These are phyloP conservation scores for Leptonema lineaticorne DNA, from an alignment of 1,140 invertebrate species.

Conservation along the genomic window DNA sequence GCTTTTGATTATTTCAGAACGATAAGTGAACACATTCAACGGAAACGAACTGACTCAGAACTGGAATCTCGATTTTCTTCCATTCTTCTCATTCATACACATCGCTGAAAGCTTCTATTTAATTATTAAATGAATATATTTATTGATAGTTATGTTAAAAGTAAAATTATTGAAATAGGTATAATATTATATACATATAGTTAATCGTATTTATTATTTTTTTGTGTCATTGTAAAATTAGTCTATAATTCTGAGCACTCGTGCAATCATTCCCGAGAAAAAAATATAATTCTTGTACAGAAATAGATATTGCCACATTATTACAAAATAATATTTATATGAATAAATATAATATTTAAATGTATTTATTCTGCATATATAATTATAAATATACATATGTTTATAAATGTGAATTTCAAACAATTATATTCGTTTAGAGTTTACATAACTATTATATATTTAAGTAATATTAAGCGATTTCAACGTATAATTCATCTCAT, in stretches of 20 bases:
- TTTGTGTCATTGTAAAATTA: constrained; percentile 10
- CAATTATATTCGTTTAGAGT: background rate
- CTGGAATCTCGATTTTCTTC: background rate
- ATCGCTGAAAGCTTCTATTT: background rate
- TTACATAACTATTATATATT: background rate
- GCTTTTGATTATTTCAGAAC: constrained; percentile 3
- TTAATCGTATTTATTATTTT: background rate
- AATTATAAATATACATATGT: background rate
- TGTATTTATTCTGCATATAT: no score
- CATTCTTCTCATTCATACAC: background rate
- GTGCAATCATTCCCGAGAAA: no score
- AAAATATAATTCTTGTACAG: background rate
- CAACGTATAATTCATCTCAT: background rate
- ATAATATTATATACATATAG: no score
- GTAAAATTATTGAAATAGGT: background rate
- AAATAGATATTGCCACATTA: no score
- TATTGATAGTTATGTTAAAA: constrained; percentile 9
- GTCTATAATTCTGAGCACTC: no score
- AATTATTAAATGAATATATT: background rate
- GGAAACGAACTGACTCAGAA: constrained; percentile 1
- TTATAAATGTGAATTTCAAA: background rate
- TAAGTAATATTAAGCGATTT: background rate
- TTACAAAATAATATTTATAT: no score
- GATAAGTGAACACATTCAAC: background rate
- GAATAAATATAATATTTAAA: no score